Evolutionary conservation across 2,888 invertebrate species (phyloP).

Genomic region (Coenonympha glycerion): DNA sequence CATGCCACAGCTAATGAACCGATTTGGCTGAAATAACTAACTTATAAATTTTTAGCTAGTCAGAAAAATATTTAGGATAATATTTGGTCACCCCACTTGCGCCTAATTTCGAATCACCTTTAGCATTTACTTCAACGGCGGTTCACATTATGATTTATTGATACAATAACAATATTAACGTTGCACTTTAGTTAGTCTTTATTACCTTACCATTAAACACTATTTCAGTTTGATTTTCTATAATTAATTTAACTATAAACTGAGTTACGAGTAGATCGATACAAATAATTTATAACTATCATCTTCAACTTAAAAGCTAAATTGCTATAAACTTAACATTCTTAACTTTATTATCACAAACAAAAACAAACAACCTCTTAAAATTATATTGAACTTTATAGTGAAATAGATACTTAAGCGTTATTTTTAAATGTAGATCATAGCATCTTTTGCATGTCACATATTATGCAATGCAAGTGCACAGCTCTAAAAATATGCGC

Average conservation of each 20-base stretch:
- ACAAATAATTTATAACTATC: background rate
- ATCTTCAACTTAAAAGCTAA: background rate
- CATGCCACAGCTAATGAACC: too few species aligned
- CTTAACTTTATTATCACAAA: background rate
- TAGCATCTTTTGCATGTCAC: background rate
- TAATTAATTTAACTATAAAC: background rate
- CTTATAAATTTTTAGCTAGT: too few species aligned
- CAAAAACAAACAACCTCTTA: background rate
- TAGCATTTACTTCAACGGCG: constrained; percentile 24
- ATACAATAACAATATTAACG: background rate
- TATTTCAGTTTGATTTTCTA: background rate
- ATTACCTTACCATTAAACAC: background rate
- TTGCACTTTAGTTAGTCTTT: background rate
- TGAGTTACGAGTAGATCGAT: background rate
- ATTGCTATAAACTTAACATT: background rate
- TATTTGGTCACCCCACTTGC: constrained; percentile 18
- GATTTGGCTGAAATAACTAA: too few species aligned
- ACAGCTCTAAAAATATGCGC: constrained; percentile 11
- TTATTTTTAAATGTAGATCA: constrained; percentile 1
- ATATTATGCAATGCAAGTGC: constrained; percentile 2
- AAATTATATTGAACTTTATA: background rate
- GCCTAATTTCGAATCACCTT: constrained; percentile 24
- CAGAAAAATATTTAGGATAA: too few species aligned
- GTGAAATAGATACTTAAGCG: background rate
- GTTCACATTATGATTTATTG: constrained; percentile 6